Conservation (phyloP, 2,888 invertebrate species). For the Brachypalpus laphriformis region DNA sequence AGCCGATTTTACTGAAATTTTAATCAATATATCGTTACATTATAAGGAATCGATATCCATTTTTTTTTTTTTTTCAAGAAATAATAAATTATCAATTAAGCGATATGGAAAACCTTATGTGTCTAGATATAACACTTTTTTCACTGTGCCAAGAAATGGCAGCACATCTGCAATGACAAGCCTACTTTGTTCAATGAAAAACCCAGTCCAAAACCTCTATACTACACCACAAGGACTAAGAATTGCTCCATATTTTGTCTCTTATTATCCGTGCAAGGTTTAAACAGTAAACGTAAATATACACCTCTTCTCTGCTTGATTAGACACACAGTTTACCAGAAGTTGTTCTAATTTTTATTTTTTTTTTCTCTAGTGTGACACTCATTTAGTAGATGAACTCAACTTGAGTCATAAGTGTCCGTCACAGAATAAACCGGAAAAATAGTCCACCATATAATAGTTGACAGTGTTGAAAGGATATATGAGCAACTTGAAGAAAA, state of each 20-base stretch:
- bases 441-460: slow-evolving; percentile 36
- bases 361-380: slow-evolving; percentile 28
- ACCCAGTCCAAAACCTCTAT: no score
- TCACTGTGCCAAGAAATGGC: no score
- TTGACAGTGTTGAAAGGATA: slow-evolving; percentile 31
- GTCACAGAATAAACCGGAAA: slow-evolving; percentile 34
- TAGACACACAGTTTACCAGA: slow-evolving; percentile 54
- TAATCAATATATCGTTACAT: no score
- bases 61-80: no score
- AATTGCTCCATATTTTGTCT: slow-evolving; percentile 44
- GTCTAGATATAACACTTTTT: no score
- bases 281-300: background rate
- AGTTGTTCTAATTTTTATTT: slow-evolving; percentile 14
- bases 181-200: no score
- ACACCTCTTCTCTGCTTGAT: slow-evolving; percentile 49
- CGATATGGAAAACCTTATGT: no score
- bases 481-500: slow-evolving; percentile 28
- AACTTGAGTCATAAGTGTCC: slow-evolving; percentile 53
- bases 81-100: no score
- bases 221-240: slow-evolving; percentile 23
- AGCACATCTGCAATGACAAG: background rate
- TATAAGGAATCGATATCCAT: no score
- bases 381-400: slow-evolving; percentile 68
- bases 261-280: background rate
- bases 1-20: no score